Percentiles rank a stretch among this genome's conserved stretches.
phyloP scores from a whole-genome alignment of 2,113 vertebrate species.

The Leptobrachium leishanense region DNA sequence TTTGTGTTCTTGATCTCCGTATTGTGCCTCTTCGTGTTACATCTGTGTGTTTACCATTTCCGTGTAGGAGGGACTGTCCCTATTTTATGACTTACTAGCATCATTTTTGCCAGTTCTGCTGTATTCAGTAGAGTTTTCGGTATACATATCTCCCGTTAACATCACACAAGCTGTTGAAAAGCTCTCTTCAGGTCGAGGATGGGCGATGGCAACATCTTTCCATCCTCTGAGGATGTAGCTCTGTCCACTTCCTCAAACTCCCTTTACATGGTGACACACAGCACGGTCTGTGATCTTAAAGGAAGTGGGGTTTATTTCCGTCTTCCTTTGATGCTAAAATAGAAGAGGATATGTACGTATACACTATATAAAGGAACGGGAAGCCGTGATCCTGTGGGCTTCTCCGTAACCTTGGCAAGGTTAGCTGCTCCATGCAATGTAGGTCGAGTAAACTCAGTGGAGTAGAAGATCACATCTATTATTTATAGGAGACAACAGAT shows the following conservation, averaged over 20 bases:
- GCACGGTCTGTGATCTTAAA: not conserved
- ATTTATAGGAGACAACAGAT: conserved; percentile 41
- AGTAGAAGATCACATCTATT: conserved; percentile 41
- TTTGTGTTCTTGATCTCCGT: no score
- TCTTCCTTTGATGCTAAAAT: conserved; percentile 14
- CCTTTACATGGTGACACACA: not conserved
- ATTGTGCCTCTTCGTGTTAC: no score
- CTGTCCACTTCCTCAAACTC: not conserved
- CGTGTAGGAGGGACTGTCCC: not conserved
- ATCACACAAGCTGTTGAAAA: no score
- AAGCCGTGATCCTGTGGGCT: conserved; percentile 28
- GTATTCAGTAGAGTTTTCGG: no score
- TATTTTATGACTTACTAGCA: not conserved
- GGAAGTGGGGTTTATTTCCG: not conserved
- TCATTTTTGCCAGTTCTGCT: no score
- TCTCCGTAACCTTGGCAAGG: conserved; percentile 42
- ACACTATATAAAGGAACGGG: conserved; percentile 17
- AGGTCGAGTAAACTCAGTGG: conserved; percentile 42
- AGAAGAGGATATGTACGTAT: conserved; percentile 19
- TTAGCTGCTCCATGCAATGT: conserved; percentile 40
- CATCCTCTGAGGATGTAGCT: not conserved
- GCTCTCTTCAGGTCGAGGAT: not conserved
- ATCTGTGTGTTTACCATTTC: not conserved
- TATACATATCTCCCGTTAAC: no score
- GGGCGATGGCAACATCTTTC: not conserved